Evolutionary conservation across 1,140 invertebrate species (phyloP).

Genomic region (Drosophila sechellia): DNA sequence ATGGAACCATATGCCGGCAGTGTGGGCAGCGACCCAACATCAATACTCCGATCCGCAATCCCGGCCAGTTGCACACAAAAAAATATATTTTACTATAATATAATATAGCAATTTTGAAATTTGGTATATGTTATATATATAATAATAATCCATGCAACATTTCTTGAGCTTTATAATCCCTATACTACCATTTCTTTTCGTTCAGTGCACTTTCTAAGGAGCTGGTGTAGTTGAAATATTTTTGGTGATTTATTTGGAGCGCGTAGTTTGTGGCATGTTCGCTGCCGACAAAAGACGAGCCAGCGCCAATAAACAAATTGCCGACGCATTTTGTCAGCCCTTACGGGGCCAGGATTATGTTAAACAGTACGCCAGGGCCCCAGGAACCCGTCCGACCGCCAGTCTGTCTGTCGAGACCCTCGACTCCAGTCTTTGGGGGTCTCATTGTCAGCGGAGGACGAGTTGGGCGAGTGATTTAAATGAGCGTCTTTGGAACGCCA

Average conservation of each 20-base stretch:
- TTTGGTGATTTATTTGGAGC: conserved; percentile 81
- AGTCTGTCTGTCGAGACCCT: conserved; percentile 25
- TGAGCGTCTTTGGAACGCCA: conserved; percentile 72
- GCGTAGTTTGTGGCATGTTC: conserved; percentile 81
- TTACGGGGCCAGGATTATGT: conserved; percentile 76
- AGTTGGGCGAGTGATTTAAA: conserved; percentile 71
- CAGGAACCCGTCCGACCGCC: conserved; percentile 26
- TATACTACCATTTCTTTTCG: background rate
- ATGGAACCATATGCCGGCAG: conserved; percentile 71
- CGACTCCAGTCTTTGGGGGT: conserved; percentile 24
- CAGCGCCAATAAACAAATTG: conserved; percentile 82
- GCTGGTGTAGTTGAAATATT: conserved; percentile 79
- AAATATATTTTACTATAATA: background rate
- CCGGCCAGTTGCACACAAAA: conserved; percentile 1
- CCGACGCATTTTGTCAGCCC: conserved; percentile 78
- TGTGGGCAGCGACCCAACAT: conserved; percentile 53
- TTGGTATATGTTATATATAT: too few species aligned
- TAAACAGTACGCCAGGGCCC: conserved; percentile 58
- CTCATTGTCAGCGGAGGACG: conserved; percentile 26
- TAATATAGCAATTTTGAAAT: too few species aligned
- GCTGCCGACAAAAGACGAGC: conserved; percentile 67
- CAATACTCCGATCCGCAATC: conserved; percentile 17
- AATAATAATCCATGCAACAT: too few species aligned
- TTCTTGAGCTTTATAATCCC: too few species aligned
- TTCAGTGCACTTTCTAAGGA: conserved; percentile 35